Conservation (phyloP, 2,888 invertebrate genomes). For the Furcula furcula region DNA sequence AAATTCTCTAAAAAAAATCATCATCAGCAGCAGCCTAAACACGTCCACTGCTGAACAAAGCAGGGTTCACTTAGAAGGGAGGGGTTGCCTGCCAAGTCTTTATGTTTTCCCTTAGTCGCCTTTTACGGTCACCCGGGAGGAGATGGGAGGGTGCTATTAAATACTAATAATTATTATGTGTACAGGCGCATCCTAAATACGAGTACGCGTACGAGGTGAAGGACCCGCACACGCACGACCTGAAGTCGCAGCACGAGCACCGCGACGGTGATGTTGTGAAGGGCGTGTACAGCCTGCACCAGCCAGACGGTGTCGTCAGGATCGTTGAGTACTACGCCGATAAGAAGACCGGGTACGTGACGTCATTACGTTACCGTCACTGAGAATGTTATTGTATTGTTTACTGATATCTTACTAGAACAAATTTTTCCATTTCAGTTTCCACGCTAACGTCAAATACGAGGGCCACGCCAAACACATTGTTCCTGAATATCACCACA, state of each 20-base stretch:
- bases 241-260: conserved; percentile 77
- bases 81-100: too few species aligned
- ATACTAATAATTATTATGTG: not conserved
- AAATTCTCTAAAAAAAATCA: too few species aligned
- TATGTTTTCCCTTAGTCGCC: not conserved
- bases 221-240: conserved; percentile 79
- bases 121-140: too few species aligned
- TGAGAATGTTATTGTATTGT: too few species aligned
- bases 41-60: too few species aligned
- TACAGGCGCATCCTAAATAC: conserved; percentile 28
- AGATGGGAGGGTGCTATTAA: too few species aligned
- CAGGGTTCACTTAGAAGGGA: too few species aligned
- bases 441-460: conserved; percentile 34
- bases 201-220: conserved; percentile 65
- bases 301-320: conserved; percentile 44
- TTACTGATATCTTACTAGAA: too few species aligned
- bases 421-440: too few species aligned
- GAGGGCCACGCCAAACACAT: conserved; percentile 32
- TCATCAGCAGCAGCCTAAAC: too few species aligned
- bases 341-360: conserved; percentile 45
- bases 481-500: conserved; percentile 24
- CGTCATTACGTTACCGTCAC: too few species aligned
- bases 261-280: conserved; percentile 82
- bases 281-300: conserved; percentile 71
- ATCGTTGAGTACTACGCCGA: conserved; percentile 78